phyloP scores from a whole-genome alignment of 1,140 invertebrate genomes.

The Cydia splendana region DNA sequence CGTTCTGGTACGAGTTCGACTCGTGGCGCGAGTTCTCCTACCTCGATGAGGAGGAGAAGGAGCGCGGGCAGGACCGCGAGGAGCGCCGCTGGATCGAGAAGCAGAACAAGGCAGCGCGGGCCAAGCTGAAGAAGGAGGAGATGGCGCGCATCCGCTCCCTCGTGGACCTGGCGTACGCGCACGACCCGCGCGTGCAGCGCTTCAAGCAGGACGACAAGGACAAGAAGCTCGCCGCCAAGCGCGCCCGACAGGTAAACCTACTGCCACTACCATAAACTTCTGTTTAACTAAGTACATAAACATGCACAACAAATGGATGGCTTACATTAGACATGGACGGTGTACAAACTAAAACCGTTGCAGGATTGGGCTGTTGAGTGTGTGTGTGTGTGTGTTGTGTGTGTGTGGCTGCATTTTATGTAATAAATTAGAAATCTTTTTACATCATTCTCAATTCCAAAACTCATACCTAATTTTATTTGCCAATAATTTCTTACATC shows the following conservation, averaged over 20 bases:
- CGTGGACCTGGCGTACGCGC: constrained; percentile 96
- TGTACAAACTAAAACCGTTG: no score
- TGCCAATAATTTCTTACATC: no score
- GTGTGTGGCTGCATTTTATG: no score
- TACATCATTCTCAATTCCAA: no score
- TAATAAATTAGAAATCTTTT: no score
- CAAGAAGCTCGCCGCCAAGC: constrained; percentile 92
- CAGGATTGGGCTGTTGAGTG: no score
- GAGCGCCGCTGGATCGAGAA: constrained; percentile 98
- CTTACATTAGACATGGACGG: no score
- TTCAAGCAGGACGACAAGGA: constrained; percentile 98
- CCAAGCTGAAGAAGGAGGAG: constrained; percentile 98
- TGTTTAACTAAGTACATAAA: no score
- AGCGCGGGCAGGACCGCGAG: constrained; percentile 97
- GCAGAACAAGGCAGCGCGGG: constrained; percentile 95
- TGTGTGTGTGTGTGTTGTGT: no score
- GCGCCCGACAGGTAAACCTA: constrained; percentile 85
- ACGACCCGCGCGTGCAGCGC: constrained; percentile 94
- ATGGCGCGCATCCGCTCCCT: constrained; percentile 92
- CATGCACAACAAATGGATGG: no score
- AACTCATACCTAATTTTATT: no score
- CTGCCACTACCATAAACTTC: no score
- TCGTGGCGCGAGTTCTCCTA: constrained; percentile 99
- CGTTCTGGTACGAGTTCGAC: constrained; percentile 98
- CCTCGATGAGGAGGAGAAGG: constrained; percentile 98